Evolutionary conservation across 2,113 vertebrate genomes (phyloP), one percentile per base, ranked within the genome.

Genomic region (Leptobrachium leishanense): DNA sequence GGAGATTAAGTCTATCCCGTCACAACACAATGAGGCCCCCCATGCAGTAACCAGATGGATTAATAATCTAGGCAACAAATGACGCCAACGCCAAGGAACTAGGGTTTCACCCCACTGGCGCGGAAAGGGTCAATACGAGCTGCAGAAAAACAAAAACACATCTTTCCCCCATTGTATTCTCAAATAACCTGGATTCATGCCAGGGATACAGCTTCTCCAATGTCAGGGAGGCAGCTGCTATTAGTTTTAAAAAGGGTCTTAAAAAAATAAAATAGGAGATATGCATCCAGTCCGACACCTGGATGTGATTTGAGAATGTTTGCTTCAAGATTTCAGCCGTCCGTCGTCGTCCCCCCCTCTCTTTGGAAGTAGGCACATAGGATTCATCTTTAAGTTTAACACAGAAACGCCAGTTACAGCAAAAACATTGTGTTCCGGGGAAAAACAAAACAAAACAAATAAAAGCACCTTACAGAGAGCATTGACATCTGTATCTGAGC

Each of bases 61-160:
- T 59, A 11, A 1, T 12, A 6, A 2, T 57, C 13, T 57, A 15
- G 10, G 13, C 2, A 12, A 3, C 55, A 57, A 2, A 10, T 57
- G 55, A 6, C 10, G 10, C 5, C 55, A 59, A 59, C 13, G 13
- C 11, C 3, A 3, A 12, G 55, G 4, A 59, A 59, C 10, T 15
- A 59, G 3, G 13, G 8, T 12, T 1, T 15, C 3, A 15, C 11
- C 13, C 1, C 55, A 11, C 13, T 59, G 55, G 55, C 55, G 13
- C 11, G 4, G 55, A 3, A 1, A 15, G 55, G 11, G 55, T 59
- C 72, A 79, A 79, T 57, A 65, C 46, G 59, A 79, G 76, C 76
- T 55, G 43, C 57, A 53, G 68, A 78, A 78, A 78, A 78, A 78
- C 68, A 78, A 78, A 78, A 78, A 78, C 68, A 78, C 68, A 78